Evolutionary conservation across 2,113 vertebrate genomes (phyloP), one percentile per base, ranked within the genome.

Genomic region (Chamaetylas fuelleborni): DNA sequence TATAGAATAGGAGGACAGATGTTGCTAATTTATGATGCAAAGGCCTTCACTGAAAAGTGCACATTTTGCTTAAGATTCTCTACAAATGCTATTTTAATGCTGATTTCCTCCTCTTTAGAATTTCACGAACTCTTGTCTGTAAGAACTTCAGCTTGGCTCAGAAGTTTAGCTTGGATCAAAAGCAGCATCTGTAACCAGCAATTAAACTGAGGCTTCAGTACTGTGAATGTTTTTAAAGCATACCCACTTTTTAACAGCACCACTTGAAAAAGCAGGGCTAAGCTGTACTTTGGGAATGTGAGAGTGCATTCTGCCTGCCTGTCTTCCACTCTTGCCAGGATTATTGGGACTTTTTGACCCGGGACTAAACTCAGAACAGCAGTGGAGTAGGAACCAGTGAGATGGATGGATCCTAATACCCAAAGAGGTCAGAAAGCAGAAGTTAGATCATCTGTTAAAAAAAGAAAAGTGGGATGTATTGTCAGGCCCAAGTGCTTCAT

Each of bases 71-170:
- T 95, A 93, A 95, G 95, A 95, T 95, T 96, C 95, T 93, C 76
- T 69, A 96, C 80, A 88, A 95, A 93, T 4, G 56, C 65, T 96
- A 96, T 94, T 96, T 94, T 94, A 96, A 96, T 96, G 93, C 92
- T 94, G 94, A 96, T 97, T 97, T 96, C 93, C 90, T 95, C 79
- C 90, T 93, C 95, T 97, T 94, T 78, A 96, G 95, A 94, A 97
- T 95, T 94, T 95, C 86, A 94, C 82, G 53, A 96, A 96, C 93
- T 90, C 90, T 86, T 69, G 69, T 93, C 90, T 92, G 45, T 61
- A 91, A 95, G 92, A 97, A 97, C 92, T 95, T 94, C 92, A 96
- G 93, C 88, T 96, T 94, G 92, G 95, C 88, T 93, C 92, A 93
- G 92, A 96, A 94, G 91, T 97, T 95, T 92, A 81, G 76, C 92